Percentiles rank a stretch among this genome's conserved stretches.
Evolutionary conservation across 2,797 vertebrate species (phyloP).

Genomic region (Scomberomorus guttatus): DNA sequence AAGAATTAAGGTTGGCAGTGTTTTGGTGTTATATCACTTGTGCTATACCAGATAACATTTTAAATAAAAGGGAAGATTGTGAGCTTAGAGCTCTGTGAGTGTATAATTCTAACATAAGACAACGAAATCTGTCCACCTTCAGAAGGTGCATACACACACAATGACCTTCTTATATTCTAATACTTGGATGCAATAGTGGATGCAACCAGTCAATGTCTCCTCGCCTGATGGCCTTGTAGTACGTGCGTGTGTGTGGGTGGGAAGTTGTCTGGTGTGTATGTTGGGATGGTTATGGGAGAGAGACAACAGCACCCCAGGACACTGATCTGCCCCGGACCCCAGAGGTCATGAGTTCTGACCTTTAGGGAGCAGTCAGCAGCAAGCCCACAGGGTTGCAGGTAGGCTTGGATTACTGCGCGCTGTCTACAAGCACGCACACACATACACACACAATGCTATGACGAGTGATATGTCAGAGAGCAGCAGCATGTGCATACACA

Average conservation of each 20-base stretch:
- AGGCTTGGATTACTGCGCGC: slow-evolving; percentile 62
- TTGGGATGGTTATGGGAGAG: slow-evolving; percentile 25
- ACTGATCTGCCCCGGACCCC: slow-evolving; percentile 54
- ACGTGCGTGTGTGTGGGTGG: not conserved
- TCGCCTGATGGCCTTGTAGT: not conserved
- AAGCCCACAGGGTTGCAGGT: slow-evolving; percentile 67
- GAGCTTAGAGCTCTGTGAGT: not conserved
- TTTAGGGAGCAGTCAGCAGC: slow-evolving; percentile 48
- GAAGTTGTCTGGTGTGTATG: not conserved
- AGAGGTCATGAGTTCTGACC: slow-evolving; percentile 69
- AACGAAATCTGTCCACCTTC: too few relatives aligned
- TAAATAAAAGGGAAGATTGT: not conserved
- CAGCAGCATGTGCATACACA: slow-evolving; percentile 39
- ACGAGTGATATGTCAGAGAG: slow-evolving; percentile 65
- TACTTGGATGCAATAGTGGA: too few relatives aligned
- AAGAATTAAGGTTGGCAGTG: not conserved
- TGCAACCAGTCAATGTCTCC: not conserved
- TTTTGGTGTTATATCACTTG: not conserved
- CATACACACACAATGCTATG: slow-evolving; percentile 38
- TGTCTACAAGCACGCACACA: slow-evolving; percentile 7
- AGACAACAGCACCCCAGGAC: slow-evolving; percentile 62
- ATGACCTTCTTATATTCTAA: too few relatives aligned
- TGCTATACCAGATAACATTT: not conserved
- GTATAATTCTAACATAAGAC: not conserved
- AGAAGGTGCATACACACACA: too few relatives aligned